Evolutionary conservation across 2,797 vertebrate species (phyloP), one percentile per base, ranked within the genome.

Genomic region (Gymnoscopelus braueri): DNA sequence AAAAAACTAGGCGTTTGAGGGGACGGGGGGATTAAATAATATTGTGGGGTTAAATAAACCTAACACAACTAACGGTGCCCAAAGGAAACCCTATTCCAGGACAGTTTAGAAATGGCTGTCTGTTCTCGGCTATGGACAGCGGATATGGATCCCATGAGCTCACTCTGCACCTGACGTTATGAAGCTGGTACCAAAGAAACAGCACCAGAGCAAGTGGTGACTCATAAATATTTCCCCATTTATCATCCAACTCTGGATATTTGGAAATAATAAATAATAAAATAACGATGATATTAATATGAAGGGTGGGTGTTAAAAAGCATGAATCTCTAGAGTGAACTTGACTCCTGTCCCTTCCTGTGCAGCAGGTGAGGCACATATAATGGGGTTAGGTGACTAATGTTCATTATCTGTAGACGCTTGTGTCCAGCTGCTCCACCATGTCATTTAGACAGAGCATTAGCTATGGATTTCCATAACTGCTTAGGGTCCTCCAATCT

Each of bases 91-190:
- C 51, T 66, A 60, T 63, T 69, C 66, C 32, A 52, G 78, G 77
- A 82, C 35, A 24, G 70, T 72, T 78, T 67, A 85, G 75, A 88
- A 87, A 82, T 60, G 60, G 39, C 62, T 60, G 65, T 84, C 79
- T 79, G 77, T 74, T 87, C 74, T 63, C 23, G 79, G 71, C 82
- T 77, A 86, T 81, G 79, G 71, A 79, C 10, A 65, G 69, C 80
- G 62, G 68, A 87, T 86, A 79, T 87, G 81, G 59, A 81, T 58
- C 60, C 70, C 10, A 52, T 24, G 71, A 51, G 73, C 60, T 69
- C 67, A 63, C 58, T 24, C 75, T 86, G 86, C 93, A 94, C 92
- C 92, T 94, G 92, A 81, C 85, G 73, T 77, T 85, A 83, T 75
- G 75, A 80, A 84, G 52, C 39, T 55, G 67, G 12, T 63, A 83